Evolutionary conservation across 2,888 invertebrate genomes (phyloP).

Genomic region (Nomada fucata): DNA sequence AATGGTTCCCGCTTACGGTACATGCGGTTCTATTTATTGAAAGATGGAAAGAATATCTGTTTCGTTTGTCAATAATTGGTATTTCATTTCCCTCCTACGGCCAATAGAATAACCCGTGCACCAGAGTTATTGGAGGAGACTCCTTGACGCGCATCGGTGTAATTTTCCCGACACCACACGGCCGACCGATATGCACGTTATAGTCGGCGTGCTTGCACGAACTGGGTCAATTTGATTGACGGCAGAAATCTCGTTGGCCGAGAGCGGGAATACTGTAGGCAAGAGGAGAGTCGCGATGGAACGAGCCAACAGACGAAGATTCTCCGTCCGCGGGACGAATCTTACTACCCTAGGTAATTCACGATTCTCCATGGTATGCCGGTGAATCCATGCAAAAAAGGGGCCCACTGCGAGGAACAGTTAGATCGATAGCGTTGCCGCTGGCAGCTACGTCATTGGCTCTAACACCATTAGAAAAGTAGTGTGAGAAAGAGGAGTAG

Average conservation of each 20-base stretch:
- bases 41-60: not conserved
- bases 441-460: constrained; percentile 38
- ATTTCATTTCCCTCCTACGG: not conserved
- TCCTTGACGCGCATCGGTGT: constrained; percentile 23
- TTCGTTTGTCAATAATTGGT: not conserved
- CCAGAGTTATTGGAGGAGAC: not conserved
- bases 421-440: constrained; percentile 47
- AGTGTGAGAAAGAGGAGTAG: not conserved
- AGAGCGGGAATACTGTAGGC: constrained; percentile 48
- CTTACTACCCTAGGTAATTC: constrained; percentile 64
- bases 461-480: constrained; percentile 32
- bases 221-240: constrained; percentile 72
- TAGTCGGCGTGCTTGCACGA: constrained; percentile 60
- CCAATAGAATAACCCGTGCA: not conserved
- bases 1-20: too few relatives aligned
- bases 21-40: too few relatives aligned
- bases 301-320: constrained; percentile 23
- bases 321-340: constrained; percentile 56
- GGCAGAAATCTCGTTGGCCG: constrained; percentile 53
- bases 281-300: constrained; percentile 27
- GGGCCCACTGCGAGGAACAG: constrained; percentile 44
- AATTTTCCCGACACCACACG: constrained; percentile 48
- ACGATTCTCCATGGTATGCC: constrained; percentile 60
- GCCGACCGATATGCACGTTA: constrained; percentile 47
- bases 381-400: constrained; percentile 32